A percentile compares a stretch with the other conserved stretches of the same genome.
Conservation (phyloP, 2,888 invertebrate species). For the Ceriagrion tenellum region DNA sequence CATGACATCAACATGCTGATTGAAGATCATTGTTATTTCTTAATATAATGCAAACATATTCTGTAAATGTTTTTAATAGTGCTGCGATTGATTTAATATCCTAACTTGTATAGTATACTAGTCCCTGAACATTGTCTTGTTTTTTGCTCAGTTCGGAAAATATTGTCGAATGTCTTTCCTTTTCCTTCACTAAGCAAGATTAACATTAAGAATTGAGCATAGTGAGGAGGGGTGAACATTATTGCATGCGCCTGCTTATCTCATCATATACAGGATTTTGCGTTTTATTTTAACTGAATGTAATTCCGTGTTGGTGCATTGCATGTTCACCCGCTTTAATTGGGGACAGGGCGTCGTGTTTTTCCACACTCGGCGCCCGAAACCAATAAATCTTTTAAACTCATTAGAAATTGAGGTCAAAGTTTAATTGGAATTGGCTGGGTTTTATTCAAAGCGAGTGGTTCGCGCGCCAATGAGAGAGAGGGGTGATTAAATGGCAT, state of each 20-base stretch:
- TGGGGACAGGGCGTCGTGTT: not conserved
- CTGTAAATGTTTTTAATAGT: no score
- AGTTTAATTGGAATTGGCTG: constrained; percentile 26
- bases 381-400: constrained; percentile 9
- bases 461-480: constrained; percentile 16
- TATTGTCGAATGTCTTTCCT: not conserved
- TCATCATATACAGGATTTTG: not conserved
- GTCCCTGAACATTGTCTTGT: not conserved
- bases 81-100: not conserved
- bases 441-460: constrained; percentile 3
- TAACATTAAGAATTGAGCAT: not conserved
- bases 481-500: constrained; percentile 19
- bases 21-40: no score
- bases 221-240: not conserved
- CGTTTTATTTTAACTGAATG: not conserved
- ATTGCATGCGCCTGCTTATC: not conserved
- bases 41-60: no score
- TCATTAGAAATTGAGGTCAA: constrained; percentile 36
- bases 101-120: not conserved
- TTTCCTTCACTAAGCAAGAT: not conserved
- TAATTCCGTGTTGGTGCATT: not conserved
- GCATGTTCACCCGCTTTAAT: not conserved
- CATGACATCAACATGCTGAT: no score
- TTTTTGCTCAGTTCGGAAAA: not conserved
- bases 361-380: not conserved